phyloP scores from a whole-genome alignment of 2,797 vertebrate species.

The Tarsius wallacei region DNA sequence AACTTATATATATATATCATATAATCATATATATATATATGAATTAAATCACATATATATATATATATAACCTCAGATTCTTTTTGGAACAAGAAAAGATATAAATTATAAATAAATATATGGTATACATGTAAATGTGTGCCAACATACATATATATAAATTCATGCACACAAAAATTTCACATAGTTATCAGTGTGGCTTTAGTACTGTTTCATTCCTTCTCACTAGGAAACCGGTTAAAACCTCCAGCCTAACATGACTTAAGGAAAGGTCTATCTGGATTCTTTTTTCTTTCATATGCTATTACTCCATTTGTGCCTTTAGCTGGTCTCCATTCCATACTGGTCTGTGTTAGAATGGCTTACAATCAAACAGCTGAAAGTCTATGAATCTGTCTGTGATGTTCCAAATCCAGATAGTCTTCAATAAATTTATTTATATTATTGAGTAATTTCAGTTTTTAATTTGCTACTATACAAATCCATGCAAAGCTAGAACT shows the following conservation, averaged over 20 bases:
- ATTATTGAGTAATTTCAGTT: conserved; percentile 48
- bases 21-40: background rate
- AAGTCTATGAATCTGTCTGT: conserved; percentile 50
- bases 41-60: background rate
- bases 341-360: conserved; percentile 27
- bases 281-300: conserved; percentile 13
- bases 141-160: background rate
- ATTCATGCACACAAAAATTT: background rate
- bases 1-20: background rate
- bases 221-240: conserved; percentile 43
- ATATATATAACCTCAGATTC: background rate
- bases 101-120: conserved; percentile 47
- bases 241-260: background rate
- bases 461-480: conserved; percentile 14
- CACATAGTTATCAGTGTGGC: conserved; percentile 28
- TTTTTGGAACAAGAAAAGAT: conserved; percentile 64
- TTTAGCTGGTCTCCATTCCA: conserved; percentile 18
- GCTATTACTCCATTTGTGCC: background rate
- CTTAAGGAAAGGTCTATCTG: conserved; percentile 49
- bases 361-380: background rate
- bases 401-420: conserved; percentile 44
- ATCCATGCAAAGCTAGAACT: conserved; percentile 27
- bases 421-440: conserved; percentile 38
- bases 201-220: conserved; percentile 52
- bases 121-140: background rate